Evolutionary conservation across 2,797 vertebrate genomes (phyloP), one percentile per base, ranked within the genome.

Genomic region (Eulemur mongoz): DNA sequence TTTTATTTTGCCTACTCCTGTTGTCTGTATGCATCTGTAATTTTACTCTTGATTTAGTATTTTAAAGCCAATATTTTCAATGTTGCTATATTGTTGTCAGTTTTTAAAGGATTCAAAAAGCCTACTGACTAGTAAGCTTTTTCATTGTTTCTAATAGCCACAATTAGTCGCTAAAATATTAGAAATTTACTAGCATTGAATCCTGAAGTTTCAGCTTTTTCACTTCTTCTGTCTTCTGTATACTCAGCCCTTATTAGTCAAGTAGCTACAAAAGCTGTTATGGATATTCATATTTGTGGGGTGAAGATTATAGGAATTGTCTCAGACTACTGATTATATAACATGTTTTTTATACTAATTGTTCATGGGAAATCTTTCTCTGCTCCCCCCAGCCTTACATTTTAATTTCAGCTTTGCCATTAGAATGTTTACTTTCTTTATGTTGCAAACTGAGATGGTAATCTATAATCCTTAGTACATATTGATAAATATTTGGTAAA

Each of bases 31-130:
- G 43, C 27, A 89, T 87, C 25, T 69, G 15, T 63, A 65, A 91
- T 88, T 83, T 89, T 82, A 78, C 40, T 88, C 27, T 78, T 79
- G 25, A n/a, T 75, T 91, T 96, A 84, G 40, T 89, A 73, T 82
- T 86, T 92, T 79, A 84, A 70, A 84, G 57, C 17, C 92, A 83
- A 35, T 15, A 57, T 48, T 79, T 84, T 84, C n/a, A 92, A 2
- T 83, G 20, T 54, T 72, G 40, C 45, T 87, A 20, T 88, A 48
- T 75, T 92, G 35, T 87, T 92, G 61, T 91, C n/a, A 76, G 17
- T 57, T 91, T 89, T 92, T 48, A 50, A 40, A 70, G 43, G 35
- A 54, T 88, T 92, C 27, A 94, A 50, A 79, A 52, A 57, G 35
- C 35, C 27, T 80, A 43, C 22, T 69, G 7, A n/a, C 38, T 69